phyloP scores from a whole-genome alignment of 2,113 vertebrate species.

The Zosterops japonicus region DNA sequence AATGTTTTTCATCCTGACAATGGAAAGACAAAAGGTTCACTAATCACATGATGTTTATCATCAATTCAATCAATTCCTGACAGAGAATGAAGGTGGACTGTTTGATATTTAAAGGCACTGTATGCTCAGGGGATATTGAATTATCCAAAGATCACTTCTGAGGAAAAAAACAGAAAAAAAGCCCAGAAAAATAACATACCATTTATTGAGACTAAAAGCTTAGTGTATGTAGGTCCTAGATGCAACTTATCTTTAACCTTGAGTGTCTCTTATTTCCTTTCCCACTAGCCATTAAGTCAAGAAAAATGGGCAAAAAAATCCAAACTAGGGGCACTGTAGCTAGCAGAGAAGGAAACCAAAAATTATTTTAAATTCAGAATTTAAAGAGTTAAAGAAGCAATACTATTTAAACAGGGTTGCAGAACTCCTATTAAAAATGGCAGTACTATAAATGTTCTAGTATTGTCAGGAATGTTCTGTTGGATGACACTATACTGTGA shows the following conservation, averaged over 20 bases:
- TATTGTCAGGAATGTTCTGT: constrained; percentile 89
- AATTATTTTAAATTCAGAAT: neutral
- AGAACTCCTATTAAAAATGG: constrained; percentile 85
- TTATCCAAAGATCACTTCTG: neutral
- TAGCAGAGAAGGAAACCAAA: neutral
- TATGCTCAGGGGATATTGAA: neutral
- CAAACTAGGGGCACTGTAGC: neutral
- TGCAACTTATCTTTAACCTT: neutral
- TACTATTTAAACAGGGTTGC: constrained; percentile 74
- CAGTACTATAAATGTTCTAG: constrained; percentile 85
- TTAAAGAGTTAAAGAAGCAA: constrained; percentile 78
- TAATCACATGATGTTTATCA: neutral
- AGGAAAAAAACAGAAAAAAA: neutral
- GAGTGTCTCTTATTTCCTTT: neutral
- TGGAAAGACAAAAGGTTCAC: neutral
- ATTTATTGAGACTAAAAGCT: neutral
- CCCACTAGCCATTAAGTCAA: neutral
- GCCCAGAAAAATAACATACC: neutral
- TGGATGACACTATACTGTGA: constrained; percentile 84
- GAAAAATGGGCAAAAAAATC: neutral
- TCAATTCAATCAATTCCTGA: neutral
- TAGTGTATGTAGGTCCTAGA: neutral
- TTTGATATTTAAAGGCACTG: constrained; percentile 5
- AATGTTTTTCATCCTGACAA: neutral
- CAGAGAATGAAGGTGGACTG: neutral